Percentiles rank a stretch among this genome's conserved stretches.
These are phyloP conservation scores for Gymnodraco acuticeps DNA, from an alignment of 2,797 vertebrate genomes.

Conservation along the genomic window DNA sequence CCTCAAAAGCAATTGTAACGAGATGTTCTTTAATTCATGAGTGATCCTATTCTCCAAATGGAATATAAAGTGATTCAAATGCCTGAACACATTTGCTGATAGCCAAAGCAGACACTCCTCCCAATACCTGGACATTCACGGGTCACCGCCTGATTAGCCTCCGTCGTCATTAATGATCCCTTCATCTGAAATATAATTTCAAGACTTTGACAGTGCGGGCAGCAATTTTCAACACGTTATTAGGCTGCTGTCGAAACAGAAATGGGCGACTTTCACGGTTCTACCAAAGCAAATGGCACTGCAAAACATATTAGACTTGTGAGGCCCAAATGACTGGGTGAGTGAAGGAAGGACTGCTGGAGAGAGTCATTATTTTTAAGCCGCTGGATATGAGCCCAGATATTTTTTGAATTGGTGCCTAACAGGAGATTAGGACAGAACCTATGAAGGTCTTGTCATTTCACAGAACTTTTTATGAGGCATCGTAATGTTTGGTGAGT, in stretches of 20 bases:
- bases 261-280: conserved; percentile 50
- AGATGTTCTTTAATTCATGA: conserved; percentile 80
- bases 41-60: conserved; percentile 77
- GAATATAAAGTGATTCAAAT: conserved; percentile 82
- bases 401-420: conserved; percentile 63
- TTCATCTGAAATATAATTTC: conserved; percentile 70
- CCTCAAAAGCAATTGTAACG: conserved; percentile 71
- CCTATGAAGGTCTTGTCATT: conserved; percentile 68
- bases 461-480: conserved; percentile 59
- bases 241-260: conserved; percentile 58
- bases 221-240: conserved; percentile 69
- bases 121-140: conserved; percentile 69
- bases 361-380: conserved; percentile 68
- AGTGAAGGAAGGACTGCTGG: conserved; percentile 53
- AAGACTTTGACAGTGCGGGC: conserved; percentile 67
- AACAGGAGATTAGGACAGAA: conserved; percentile 65
- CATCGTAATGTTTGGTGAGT: conserved; percentile 26
- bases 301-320: conserved; percentile 44
- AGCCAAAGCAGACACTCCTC: conserved; percentile 63
- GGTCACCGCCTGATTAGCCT: conserved; percentile 76
- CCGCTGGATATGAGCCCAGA: conserved; percentile 60
- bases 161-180: conserved; percentile 73
- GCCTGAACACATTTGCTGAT: conserved; percentile 73
- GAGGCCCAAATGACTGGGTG: conserved; percentile 55
- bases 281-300: conserved; percentile 56